These are phyloP conservation scores for Andrena minutula DNA, from an alignment of 2,888 invertebrate species.

Conservation along the genomic window DNA sequence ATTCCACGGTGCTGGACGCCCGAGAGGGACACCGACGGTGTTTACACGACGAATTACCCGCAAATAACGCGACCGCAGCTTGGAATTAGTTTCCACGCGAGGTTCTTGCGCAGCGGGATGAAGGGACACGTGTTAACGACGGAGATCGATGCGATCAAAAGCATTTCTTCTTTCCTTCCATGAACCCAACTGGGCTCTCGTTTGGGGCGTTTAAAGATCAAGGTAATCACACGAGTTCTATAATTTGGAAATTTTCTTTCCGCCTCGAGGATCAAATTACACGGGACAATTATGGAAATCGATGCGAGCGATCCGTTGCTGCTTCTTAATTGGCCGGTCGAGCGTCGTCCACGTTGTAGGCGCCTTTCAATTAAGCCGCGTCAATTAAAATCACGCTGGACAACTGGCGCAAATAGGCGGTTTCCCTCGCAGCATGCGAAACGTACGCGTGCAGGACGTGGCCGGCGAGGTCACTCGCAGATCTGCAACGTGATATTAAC, in stretches of 20 bases:
- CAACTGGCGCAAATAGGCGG: slow-evolving; percentile 4
- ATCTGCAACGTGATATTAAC: slow-evolving; percentile 60
- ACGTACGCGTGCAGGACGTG: slow-evolving; percentile 21
- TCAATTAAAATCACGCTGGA: slow-evolving; percentile 35
- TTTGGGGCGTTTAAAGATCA: not conserved
- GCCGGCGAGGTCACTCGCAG: slow-evolving; percentile 47
- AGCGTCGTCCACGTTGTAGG: not conserved
- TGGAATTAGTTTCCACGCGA: slow-evolving; percentile 11
- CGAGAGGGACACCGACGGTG: slow-evolving; percentile 11
- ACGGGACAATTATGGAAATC: too few species aligned
- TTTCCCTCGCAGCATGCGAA: slow-evolving; percentile 34
- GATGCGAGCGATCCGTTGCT: too few species aligned
- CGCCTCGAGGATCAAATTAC: too few species aligned
- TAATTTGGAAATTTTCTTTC: too few species aligned
- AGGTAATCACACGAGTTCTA: too few species aligned
- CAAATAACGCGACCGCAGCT: slow-evolving; percentile 16
- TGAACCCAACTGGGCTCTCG: not conserved
- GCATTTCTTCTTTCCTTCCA: not conserved
- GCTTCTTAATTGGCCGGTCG: not conserved
- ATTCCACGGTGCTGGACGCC: slow-evolving; percentile 12
- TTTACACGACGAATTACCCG: slow-evolving; percentile 23
- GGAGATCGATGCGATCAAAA: not conserved
- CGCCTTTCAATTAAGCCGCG: slow-evolving; percentile 13
- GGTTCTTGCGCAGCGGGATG: slow-evolving; percentile 2
- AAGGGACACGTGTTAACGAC: not conserved